These are phyloP conservation scores for Nematolebias whitei DNA, from an alignment of 2,113 vertebrate genomes.

Conservation along the genomic window DNA sequence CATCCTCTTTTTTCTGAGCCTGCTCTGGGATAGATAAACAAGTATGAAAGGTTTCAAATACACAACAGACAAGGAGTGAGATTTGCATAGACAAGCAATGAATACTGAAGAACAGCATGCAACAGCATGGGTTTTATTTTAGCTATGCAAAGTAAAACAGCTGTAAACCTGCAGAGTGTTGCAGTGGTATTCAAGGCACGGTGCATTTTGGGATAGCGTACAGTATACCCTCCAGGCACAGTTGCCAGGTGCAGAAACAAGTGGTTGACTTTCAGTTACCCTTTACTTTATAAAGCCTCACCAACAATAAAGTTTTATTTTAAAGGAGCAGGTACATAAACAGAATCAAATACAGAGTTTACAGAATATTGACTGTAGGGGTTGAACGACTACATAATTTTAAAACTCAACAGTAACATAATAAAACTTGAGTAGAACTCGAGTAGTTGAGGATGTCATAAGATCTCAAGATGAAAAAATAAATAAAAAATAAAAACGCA, in stretches of 20 bases:
- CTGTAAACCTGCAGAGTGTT: slow-evolving; percentile 10
- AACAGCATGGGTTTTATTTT: background rate
- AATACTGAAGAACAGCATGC: slow-evolving; percentile 25
- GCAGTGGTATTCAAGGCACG: slow-evolving; percentile 22
- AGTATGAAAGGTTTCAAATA: slow-evolving; percentile 55
- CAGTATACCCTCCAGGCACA: background rate
- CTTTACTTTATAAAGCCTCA: slow-evolving; percentile 10
- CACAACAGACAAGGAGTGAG: slow-evolving; percentile 27
- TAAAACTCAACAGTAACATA: too few relatives aligned
- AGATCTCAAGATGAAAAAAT: too few relatives aligned
- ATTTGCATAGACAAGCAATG: slow-evolving; percentile 48
- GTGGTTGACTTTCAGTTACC: slow-evolving; percentile 21
- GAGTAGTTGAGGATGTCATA: too few relatives aligned
- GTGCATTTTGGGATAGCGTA: slow-evolving; percentile 9
- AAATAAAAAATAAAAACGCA: too few relatives aligned
- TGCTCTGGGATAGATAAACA: slow-evolving; percentile 52
- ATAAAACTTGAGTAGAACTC: too few relatives aligned
- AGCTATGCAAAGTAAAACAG: slow-evolving; percentile 25
- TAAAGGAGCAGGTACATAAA: background rate
- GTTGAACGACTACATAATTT: too few relatives aligned
- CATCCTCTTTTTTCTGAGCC: slow-evolving; percentile 32
- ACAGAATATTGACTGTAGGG: too few relatives aligned
- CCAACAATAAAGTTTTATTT: slow-evolving; percentile 14
- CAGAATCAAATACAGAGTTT: background rate
- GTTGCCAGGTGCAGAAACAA: slow-evolving; percentile 6